Conservation (phyloP, 35 echinoderm and acorn worm genomes). For the Heliocidaris erythrogramma region DNA sequence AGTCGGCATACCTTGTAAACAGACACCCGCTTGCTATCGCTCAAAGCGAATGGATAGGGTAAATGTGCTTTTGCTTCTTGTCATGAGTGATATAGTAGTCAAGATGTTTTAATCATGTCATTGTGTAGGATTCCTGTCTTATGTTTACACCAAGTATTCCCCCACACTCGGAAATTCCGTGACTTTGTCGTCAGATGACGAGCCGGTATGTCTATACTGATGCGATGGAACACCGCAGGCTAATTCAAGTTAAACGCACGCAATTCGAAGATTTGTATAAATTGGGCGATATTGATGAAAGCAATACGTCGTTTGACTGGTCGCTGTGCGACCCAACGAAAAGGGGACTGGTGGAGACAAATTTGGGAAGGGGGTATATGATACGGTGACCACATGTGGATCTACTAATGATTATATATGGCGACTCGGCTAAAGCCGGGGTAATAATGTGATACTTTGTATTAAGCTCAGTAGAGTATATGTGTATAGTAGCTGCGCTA, state of each 20-base stretch:
- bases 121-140: not conserved
- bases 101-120: slow-evolving; percentile 33
- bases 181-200: slow-evolving; percentile 1
- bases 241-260: not conserved
- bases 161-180: not conserved
- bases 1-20: not conserved
- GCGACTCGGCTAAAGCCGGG: too few species aligned
- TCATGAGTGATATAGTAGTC: not conserved
- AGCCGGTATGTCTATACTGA: not conserved
- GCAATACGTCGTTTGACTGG: not conserved
- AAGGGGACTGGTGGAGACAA: not conserved
- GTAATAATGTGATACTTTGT: too few species aligned
- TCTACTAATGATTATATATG: too few species aligned
- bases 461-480: too few species aligned
- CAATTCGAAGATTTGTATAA: slow-evolving; percentile 5
- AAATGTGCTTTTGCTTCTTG: slow-evolving; percentile 32
- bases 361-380: not conserved
- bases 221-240: not conserved
- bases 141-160: not conserved
- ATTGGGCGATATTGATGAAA: slow-evolving; percentile 4
- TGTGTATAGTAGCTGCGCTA: too few species aligned
- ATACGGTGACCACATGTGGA: too few species aligned
- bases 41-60: not conserved
- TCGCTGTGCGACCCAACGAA: not conserved
- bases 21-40: not conserved